phyloP scores from a whole-genome alignment of 2,113 vertebrate species.

The Pachycephala philippinensis region DNA sequence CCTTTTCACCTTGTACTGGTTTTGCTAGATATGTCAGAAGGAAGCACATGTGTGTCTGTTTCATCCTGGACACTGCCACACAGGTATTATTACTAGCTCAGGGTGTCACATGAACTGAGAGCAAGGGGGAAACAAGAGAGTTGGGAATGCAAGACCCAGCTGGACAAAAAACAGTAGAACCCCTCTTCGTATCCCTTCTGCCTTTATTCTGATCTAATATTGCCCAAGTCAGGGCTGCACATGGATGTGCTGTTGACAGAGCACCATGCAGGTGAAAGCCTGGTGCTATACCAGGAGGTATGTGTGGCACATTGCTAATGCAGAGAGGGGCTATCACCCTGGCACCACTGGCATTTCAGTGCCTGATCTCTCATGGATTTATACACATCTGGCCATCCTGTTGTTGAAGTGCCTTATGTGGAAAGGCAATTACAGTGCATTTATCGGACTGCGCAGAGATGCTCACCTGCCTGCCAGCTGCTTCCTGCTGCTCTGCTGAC shows the following conservation, averaged over 20 bases:
- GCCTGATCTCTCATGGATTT: neutral
- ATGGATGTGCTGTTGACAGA: neutral
- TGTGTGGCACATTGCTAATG: neutral
- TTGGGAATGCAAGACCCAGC: neutral
- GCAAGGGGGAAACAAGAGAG: neutral
- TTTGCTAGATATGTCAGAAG: neutral
- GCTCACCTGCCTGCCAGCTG: conserved; percentile 17
- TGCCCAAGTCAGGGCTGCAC: neutral
- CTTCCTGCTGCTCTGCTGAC: neutral
- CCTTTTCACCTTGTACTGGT: neutral
- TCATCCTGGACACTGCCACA: neutral
- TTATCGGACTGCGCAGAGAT: neutral
- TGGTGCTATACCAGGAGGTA: neutral
- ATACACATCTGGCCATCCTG: neutral
- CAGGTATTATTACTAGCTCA: neutral
- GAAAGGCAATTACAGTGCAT: neutral
- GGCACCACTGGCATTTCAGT: neutral
- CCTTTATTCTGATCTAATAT: neutral
- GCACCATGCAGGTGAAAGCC: neutral
- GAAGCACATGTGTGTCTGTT: neutral
- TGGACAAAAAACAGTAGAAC: neutral
- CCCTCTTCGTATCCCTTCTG: neutral
- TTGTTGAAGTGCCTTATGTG: neutral
- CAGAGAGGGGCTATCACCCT: neutral
- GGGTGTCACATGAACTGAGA: neutral